A percentile compares a stretch with the other conserved stretches of the same genome.
Conservation (phyloP, 1,140 invertebrate species). For the Ceratina australensis region DNA sequence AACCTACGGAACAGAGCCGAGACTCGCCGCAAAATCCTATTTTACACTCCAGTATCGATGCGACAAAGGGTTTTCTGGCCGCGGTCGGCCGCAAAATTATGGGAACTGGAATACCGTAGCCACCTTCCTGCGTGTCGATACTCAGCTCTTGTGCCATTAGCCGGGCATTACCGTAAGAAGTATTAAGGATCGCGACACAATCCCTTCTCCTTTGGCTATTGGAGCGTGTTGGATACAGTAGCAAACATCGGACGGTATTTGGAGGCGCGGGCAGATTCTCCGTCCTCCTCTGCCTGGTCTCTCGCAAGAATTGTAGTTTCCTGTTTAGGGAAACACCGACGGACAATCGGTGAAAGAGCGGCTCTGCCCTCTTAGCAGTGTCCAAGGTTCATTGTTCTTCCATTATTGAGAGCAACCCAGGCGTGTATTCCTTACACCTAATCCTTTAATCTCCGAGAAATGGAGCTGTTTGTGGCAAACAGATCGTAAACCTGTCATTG, state of each 20-base stretch:
- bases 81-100: conserved; percentile 59
- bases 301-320: conserved; percentile 13
- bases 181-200: conserved; percentile 68
- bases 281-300: neutral
- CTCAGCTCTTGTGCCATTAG: conserved; percentile 59
- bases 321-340: conserved; percentile 67
- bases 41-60: conserved; percentile 63
- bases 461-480: conserved; percentile 74
- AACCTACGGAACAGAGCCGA: neutral
- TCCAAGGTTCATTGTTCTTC: conserved; percentile 70
- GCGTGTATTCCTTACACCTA: conserved; percentile 73
- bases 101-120: conserved; percentile 44
- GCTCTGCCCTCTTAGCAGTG: conserved; percentile 46
- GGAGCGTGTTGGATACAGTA: conserved; percentile 51
- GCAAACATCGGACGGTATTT: conserved; percentile 2
- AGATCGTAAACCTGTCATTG: conserved; percentile 66
- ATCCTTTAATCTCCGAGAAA: conserved; percentile 76
- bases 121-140: conserved; percentile 11
- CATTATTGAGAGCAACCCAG: conserved; percentile 70
- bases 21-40: conserved; percentile 58
- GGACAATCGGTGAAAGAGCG: conserved; percentile 50
- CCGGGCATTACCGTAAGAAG: conserved; percentile 68
- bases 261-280: conserved; percentile 6
- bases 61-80: conserved; percentile 50
- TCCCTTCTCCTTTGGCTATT: conserved; percentile 66